Evolutionary conservation across 2,113 vertebrate species (phyloP).

Genomic region (Thermophis baileyi): DNA sequence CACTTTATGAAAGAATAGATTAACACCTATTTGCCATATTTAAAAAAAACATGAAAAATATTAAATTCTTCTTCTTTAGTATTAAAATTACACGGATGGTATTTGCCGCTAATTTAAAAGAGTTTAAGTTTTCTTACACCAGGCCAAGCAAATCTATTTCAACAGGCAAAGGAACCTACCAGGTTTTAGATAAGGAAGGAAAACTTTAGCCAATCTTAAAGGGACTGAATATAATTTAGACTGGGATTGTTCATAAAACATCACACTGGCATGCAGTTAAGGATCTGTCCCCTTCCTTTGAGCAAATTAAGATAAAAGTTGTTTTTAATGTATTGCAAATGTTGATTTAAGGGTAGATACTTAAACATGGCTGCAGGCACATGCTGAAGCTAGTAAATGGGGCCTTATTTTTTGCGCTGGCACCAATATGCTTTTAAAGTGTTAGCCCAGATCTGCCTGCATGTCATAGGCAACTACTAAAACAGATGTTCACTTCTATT

Average conservation of each 20-base stretch:
- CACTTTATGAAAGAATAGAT: constrained; percentile 27
- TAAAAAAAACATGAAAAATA: constrained; percentile 32
- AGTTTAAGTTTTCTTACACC: constrained; percentile 24
- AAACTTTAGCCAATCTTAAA: neutral
- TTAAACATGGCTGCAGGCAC: neutral
- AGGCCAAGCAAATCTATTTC: constrained; percentile 22
- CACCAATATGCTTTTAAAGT: neutral
- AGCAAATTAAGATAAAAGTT: fast-evolving
- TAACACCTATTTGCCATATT: constrained; percentile 35
- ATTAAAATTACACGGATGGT: constrained; percentile 46
- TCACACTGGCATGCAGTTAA: neutral
- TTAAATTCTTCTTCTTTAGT: constrained; percentile 12
- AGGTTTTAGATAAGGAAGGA: neutral
- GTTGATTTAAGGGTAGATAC: neutral
- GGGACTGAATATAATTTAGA: neutral
- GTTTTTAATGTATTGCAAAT: neutral
- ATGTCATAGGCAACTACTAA: fast-evolving
- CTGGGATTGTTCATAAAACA: neutral
- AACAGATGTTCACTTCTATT: fast-evolving
- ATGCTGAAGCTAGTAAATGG: fast-evolving
- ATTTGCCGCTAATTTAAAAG: constrained; percentile 34
- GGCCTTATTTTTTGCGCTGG: neutral
- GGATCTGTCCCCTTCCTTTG: neutral
- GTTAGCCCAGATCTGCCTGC: neutral
- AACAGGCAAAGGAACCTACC: neutral